These are phyloP conservation scores for Caenorhabditis japonica DNA, from an alignment of 2,888 invertebrate species.

Conservation along the genomic window DNA sequence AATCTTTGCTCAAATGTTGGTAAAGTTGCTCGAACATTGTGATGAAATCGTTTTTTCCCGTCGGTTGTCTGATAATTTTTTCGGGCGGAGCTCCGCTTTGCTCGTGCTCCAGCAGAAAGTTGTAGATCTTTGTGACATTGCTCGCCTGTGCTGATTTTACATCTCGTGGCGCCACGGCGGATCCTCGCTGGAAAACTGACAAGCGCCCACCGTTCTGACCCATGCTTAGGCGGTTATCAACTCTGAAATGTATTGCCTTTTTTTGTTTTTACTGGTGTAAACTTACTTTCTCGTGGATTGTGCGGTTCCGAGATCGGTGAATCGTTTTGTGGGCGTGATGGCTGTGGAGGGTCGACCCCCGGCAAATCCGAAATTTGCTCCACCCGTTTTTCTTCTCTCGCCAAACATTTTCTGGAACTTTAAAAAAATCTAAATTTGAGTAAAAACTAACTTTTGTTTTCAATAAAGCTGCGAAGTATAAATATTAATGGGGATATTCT, in stretches of 20 bases:
- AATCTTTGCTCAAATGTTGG: constrained; percentile 39
- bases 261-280: background rate
- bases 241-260: too few relatives aligned
- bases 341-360: constrained; percentile 7
- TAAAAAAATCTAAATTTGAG: too few relatives aligned
- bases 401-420: too few relatives aligned
- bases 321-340: constrained; percentile 33
- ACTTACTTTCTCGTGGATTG: constrained; percentile 28
- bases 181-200: too few relatives aligned
- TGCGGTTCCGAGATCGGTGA: constrained; percentile 16
- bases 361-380: too few relatives aligned
- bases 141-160: background rate
- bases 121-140: constrained; percentile 28
- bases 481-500: too few relatives aligned
- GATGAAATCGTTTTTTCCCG: constrained; percentile 16
- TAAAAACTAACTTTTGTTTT: too few relatives aligned
- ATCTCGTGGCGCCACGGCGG: background rate
- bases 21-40: constrained; percentile 29
- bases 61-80: constrained; percentile 9
- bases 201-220: too few relatives aligned
- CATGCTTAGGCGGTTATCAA: too few relatives aligned
- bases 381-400: too few relatives aligned
- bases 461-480: too few relatives aligned
- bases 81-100: constrained; percentile 26
- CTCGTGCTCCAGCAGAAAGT: constrained; percentile 24